Percentiles rank a stretch among this genome's conserved stretches.
Evolutionary conservation across 2,113 vertebrate genomes (phyloP).

Genomic region (Zosterops japonicus): DNA sequence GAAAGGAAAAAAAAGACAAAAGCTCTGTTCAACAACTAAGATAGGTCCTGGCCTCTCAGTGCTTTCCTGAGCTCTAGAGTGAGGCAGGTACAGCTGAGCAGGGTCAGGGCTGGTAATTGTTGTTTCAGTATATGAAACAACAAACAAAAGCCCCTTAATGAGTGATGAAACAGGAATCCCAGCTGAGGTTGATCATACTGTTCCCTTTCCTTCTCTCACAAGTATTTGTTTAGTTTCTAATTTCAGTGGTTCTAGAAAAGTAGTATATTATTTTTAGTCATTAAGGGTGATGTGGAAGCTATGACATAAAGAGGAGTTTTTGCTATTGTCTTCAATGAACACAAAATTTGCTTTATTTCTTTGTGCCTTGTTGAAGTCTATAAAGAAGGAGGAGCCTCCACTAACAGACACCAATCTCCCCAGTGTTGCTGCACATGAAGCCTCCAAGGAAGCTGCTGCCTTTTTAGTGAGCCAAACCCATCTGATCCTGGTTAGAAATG

Average conservation of each 20-base stretch:
- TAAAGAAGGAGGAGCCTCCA: neutral
- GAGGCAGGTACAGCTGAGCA: neutral
- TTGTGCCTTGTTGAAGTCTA: neutral
- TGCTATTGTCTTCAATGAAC: neutral
- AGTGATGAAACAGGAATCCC: neutral
- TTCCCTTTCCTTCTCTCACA: neutral
- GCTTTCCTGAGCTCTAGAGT: neutral
- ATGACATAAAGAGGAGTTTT: neutral
- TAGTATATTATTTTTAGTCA: neutral
- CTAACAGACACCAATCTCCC: neutral
- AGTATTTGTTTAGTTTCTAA: neutral
- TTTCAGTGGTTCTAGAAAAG: neutral
- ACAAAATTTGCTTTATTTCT: neutral
- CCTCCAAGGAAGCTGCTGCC: neutral
- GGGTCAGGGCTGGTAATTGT: accelerated
- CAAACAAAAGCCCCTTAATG: neutral
- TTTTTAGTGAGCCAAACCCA: neutral
- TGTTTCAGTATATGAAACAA: neutral
- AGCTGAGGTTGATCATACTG: neutral
- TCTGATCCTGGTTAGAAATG: neutral
- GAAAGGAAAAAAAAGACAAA: neutral
- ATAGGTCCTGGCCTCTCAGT: too few relatives aligned
- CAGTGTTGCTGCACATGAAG: neutral
- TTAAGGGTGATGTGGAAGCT: neutral
- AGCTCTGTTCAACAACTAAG: accelerated